Base-by-base conservation (phyloP, 1,140 invertebrate species). In the Diplogasteroides magnus region DNA sequence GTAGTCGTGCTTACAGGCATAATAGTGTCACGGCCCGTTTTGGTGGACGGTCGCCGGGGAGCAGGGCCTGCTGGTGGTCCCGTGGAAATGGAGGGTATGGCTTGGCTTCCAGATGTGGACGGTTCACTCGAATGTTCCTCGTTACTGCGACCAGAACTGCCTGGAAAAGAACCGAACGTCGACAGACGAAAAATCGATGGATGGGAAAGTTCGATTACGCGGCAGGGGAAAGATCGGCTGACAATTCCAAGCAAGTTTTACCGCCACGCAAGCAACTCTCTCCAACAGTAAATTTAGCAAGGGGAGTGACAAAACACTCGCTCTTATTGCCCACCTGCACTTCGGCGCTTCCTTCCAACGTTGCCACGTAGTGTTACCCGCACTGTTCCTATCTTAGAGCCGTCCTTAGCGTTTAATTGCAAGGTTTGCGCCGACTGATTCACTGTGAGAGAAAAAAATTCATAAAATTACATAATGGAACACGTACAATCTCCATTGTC, bases 401-500 rank as follows among this genome's bases (percentile, higher is more conserved):
- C 76, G 13, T 78, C 75, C 56, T 77, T 79, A 14, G 56, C 59
- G 31, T 60, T 56, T 31, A 79, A 61, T 23, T 59, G 71, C 19
- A 80, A 29, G 14, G 78, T 77, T 19, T 82, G 11, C 3, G n/a
- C 37, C 23, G 29, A 29, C 1, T 28, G 61, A 62, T 19, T 60
- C 26, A 68, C 66, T 31, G 15, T 23, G 60, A 68, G 23, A 48
- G 56, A 61, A 66, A 2, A 61, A 56, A 64, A 78, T 78, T 25
- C 73, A 14, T 25, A 31, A 55, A 71, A 64, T 58, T n/a, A 15
- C 19, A 11, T 71, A 71, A 58, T 72, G 69, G 77, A 32, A 77
- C 77, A 58, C 72, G 75, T 11, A 82, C 75, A 27, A 66, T 76
- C 62, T 81, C 80, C 75, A n/a, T 75, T 74, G n/a, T 81, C 80